Conservation (phyloP, 2,888 invertebrate genomes). For the Philereme vetulata region DNA sequence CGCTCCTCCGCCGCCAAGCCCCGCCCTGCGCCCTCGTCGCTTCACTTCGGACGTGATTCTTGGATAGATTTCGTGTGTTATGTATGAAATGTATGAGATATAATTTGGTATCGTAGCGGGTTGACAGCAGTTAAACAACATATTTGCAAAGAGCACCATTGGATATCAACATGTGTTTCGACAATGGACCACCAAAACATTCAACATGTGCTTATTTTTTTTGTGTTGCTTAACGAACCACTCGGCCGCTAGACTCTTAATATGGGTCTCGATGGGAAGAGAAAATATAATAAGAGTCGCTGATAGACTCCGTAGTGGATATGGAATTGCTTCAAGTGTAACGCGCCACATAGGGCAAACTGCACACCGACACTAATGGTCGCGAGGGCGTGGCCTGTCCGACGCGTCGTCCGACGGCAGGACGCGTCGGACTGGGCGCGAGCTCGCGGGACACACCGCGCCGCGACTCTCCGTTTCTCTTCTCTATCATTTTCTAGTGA, state of each 20-base stretch:
- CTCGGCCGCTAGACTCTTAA: conserved; percentile 5
- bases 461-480: conserved; percentile 87
- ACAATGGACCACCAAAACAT: conserved; percentile 14
- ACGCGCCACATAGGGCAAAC: conserved; percentile 11
- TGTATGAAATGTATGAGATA: no score
- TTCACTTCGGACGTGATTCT: no score
- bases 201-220: conserved; percentile 19
- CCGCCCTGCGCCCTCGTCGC: no score
- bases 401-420: conserved; percentile 17
- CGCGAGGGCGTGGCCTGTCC: conserved; percentile 27
- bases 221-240: conserved; percentile 7
- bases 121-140: background rate
- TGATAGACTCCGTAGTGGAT: background rate
- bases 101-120: background rate
- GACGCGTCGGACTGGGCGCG: conserved; percentile 28
- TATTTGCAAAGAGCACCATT: conserved; percentile 8
- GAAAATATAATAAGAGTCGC: background rate
- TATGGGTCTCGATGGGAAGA: background rate
- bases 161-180: conserved; percentile 2
- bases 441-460: conserved; percentile 40
- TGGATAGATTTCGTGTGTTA: no score
- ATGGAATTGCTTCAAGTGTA: conserved; percentile 17
- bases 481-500: conserved; percentile 96
- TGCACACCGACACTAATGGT: conserved; percentile 33
- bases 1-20: no score